These are phyloP conservation scores for Hypolimnas misippus DNA, from an alignment of 2,888 invertebrate species.

Conservation along the genomic window DNA sequence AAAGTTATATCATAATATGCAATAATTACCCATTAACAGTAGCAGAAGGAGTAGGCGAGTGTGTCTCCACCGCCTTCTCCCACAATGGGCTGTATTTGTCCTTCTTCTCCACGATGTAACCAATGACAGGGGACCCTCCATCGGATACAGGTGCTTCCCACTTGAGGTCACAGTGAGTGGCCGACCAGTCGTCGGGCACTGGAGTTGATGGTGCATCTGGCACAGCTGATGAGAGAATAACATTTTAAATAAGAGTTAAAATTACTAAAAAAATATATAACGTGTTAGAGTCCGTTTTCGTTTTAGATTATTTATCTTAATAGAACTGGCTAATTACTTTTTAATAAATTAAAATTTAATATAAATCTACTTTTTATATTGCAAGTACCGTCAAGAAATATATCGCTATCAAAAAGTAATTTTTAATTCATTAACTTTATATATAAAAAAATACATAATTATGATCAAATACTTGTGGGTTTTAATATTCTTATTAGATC, in stretches of 20 bases:
- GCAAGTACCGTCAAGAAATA: no score
- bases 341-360: no score
- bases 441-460: no score
- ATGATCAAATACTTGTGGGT: no score
- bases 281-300: no score
- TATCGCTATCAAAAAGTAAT: no score
- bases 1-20: no score
- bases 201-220: conserved; percentile 96
- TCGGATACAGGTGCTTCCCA: conserved; percentile 95
- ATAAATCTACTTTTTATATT: no score
- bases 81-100: conserved; percentile 96
- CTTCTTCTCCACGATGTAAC: conserved; percentile 96
- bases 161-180: conserved; percentile 86
- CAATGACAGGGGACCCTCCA: conserved; percentile 97
- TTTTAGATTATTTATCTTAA: no score
- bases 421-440: no score
- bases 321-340: no score
- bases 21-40: conserved; percentile 89
- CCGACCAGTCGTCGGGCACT: conserved; percentile 92
- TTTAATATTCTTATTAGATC: background rate
- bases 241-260: background rate
- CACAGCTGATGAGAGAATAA: conserved; percentile 84
- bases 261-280: no score
- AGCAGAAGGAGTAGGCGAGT: conserved; percentile 88
- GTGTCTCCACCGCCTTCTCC: conserved; percentile 95